Conservation (phyloP, 2,113 vertebrate species). For the Alligator mississippiensis region DNA sequence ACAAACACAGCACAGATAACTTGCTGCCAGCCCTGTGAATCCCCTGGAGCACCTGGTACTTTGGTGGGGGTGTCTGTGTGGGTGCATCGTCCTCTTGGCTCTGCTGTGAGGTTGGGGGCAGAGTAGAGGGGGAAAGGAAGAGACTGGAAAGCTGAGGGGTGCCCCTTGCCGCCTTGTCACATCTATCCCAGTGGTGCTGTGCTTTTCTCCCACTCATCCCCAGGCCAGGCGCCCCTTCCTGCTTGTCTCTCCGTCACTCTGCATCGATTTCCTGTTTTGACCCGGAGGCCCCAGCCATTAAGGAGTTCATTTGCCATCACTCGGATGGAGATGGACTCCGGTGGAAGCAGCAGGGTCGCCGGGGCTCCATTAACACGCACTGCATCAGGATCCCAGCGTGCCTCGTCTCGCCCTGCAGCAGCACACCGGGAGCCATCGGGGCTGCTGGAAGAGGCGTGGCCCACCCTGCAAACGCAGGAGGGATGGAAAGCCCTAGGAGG, state of each 20-base stretch:
- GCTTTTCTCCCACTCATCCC: too few relatives aligned
- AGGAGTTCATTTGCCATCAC: constrained; percentile 72
- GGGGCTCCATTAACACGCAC: constrained; percentile 59
- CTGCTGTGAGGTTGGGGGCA: not conserved
- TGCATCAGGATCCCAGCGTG: not conserved
- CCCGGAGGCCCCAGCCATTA: constrained; percentile 49
- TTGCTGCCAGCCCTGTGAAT: constrained; percentile 3
- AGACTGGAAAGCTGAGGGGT: not conserved
- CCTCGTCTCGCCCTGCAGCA: not conserved
- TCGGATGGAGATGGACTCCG: constrained; percentile 65
- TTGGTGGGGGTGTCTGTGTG: not conserved
- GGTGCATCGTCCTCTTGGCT: not conserved
- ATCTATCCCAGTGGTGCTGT: not conserved
- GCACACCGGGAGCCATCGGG: too few relatives aligned
- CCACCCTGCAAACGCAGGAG: not conserved
- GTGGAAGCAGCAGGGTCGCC: constrained; percentile 46
- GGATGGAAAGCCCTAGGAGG: not conserved
- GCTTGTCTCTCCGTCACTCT: constrained; percentile 50
- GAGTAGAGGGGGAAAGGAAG: too few relatives aligned
- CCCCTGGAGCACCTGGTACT: not conserved
- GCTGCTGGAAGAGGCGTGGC: too few relatives aligned
- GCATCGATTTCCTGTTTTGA: constrained; percentile 64
- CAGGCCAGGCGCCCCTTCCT: constrained; percentile 42
- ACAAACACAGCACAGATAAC: not conserved
- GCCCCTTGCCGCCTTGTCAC: not conserved